Conservation (phyloP, 2,113 vertebrate species). For the Odocoileus hemionus region DNA sequence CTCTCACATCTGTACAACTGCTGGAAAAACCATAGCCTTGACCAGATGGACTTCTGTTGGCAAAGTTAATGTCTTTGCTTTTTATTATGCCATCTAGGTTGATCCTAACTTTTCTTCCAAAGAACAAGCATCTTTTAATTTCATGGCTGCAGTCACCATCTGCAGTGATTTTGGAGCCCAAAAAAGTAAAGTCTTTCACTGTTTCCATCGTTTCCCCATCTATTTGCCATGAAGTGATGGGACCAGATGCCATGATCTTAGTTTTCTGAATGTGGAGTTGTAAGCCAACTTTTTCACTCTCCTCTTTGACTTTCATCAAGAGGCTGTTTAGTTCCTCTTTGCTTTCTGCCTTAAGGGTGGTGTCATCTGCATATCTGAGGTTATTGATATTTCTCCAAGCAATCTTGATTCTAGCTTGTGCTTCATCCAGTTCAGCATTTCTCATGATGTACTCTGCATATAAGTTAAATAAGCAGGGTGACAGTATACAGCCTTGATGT, state of each 20-base stretch:
- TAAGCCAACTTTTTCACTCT: neutral
- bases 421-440: neutral
- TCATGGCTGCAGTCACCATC: neutral
- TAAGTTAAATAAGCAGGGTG: neutral
- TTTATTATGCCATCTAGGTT: neutral
- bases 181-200: neutral
- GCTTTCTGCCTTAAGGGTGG: neutral
- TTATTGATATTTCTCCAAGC: neutral
- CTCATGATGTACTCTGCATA: neutral
- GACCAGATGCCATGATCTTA: neutral
- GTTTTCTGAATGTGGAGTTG: neutral
- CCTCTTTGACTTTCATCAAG: neutral
- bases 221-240: neutral
- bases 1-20: neutral
- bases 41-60: neutral
- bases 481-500: neutral
- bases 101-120: neutral
- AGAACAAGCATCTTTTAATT: neutral
- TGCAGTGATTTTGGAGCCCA: neutral
- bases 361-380: neutral
- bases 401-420: neutral
- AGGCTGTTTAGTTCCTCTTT: neutral
- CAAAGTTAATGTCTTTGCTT: neutral
- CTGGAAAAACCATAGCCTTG: neutral
- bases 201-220: neutral